Base-by-base conservation (phyloP, 2,797 vertebrate genomes). In the Centropyge bicolor region DNA sequence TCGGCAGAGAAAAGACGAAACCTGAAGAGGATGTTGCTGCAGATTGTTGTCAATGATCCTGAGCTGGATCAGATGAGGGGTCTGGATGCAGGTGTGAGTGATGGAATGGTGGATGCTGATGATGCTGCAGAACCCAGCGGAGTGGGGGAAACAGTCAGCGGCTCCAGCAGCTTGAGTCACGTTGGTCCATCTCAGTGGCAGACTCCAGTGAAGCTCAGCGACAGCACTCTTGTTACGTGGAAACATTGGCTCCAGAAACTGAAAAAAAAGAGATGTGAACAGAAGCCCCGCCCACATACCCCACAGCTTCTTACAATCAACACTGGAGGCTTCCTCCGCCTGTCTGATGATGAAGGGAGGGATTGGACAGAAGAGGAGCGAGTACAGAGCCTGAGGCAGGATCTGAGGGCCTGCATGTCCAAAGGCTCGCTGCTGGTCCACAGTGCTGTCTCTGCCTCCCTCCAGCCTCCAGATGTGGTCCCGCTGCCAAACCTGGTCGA, bases 231-330 rank as follows among this genome's bases (percentile, higher is more conserved):
- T 0, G 0, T 13, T 16, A 81, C 31, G 0, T 96, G 95, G 95
- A 93, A 89, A 48, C 64, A 0, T 0, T 96, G 95, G 95, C 85
- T 95, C 0, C 85, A 88, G 64, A 89, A 86, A 57, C 38, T 94
- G 12, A 75, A 72, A 27, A n/a, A 19, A 1, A 86, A 41, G 45
- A 80, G 36, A 5, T 1, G 3, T 5, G 9, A 49, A 5, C 78
- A 86, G 2, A 75, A 68, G 31, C 55, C 63, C 2, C 45, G 3
- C 2, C 20, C 14, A 4, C 43, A 0, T 1, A 0, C 3, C 8
- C 59, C 1, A 1, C 48, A 38, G 27, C 80, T 80, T 51, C 13
- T 64, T 38, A 64, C 51, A 0, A 1, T 78, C n/a, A 4, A 11
- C 5, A 84, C 81, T 0, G 8, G 43, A 8, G 20, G 9, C 3